Evolutionary conservation across 2,888 invertebrate species (phyloP).

Genomic region (Lordiphosa andalusiaca): DNA sequence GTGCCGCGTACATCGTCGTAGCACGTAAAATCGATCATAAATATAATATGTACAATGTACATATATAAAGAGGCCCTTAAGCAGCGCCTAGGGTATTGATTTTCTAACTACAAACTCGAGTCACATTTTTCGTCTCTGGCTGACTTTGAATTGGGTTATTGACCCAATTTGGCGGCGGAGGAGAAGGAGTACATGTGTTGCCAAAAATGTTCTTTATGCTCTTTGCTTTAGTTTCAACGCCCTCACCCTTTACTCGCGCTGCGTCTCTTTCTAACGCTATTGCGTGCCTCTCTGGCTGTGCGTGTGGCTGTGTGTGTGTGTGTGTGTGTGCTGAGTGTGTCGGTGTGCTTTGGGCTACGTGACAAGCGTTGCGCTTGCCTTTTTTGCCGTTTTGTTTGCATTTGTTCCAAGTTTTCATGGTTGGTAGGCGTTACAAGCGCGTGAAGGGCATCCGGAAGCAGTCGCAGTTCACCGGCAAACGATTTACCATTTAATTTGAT

Average conservation of each 20-base stretch:
- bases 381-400: slow-evolving; percentile 49
- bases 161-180: slow-evolving; percentile 52
- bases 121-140: neutral
- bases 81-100: neutral
- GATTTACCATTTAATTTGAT: slow-evolving; percentile 23
- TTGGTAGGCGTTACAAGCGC: slow-evolving; percentile 25
- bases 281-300: slow-evolving; percentile 31
- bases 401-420: slow-evolving; percentile 26
- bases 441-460: slow-evolving; percentile 57
- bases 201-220: slow-evolving; percentile 11
- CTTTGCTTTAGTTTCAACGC: slow-evolving; percentile 29
- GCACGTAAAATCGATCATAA: slow-evolving; percentile 56
- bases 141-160: slow-evolving; percentile 67
- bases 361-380: slow-evolving; percentile 53
- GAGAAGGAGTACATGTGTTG: slow-evolving; percentile 2
- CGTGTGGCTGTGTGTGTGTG: slow-evolving; percentile 17
- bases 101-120: slow-evolving; percentile 2
- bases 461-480: neutral
- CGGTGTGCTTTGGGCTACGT: slow-evolving; percentile 61
- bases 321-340: slow-evolving; percentile 13
- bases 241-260: slow-evolving; percentile 14
- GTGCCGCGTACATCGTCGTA: slow-evolving; percentile 36
- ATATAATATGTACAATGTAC: slow-evolving; percentile 11
- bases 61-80: slow-evolving; percentile 15
- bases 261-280: slow-evolving; percentile 23